Evolutionary conservation across 1,140 invertebrate genomes (phyloP), one percentile per base, ranked within the genome.

Genomic region (Colletes gigas): DNA sequence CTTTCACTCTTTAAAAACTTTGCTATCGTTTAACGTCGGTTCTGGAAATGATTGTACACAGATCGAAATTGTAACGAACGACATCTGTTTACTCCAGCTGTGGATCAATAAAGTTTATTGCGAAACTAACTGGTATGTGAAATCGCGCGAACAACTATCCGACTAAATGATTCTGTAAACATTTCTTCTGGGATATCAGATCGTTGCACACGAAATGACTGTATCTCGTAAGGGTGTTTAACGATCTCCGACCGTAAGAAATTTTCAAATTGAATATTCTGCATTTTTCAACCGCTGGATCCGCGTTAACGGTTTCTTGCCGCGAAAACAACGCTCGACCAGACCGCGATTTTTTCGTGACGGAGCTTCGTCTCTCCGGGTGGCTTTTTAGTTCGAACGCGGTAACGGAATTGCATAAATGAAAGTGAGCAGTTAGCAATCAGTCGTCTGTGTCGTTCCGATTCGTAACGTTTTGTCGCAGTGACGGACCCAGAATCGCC

Each of bases 371-470:
- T 67, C 30, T 30, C 30, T 30, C 14, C 14, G 10, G 55, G 44
- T 62, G 66, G 8, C 44, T 44, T 76, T 81, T 81, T 81, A n/a
- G 14, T 12, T 59, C 14, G 72, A 17, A 12, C 41, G 69, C 39
- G 57, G 66, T 19, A 62, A 41, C 66, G 47, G 63, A 72, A 41
- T 83, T 80, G 81, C 80, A 82, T 85, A 84, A 87, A 84, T 62
- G 77, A 84, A 88, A 85, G 76, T 72, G 82, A 72, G 55, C 66
- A 75, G 87, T 78, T 83, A 79, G 87, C 87, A 89, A 91, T 90
- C 87, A 83, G 62, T 55, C 78, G 78, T 80, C 86, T 83, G 89
- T 86, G 77, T 85, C 84, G 80, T 57, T 67, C 21, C 72, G 65
- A 83, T 78, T 72, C 65, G 73, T 55, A 74, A 70, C 75, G 55